Percentiles rank a stretch among this genome's conserved stretches.
Conservation (phyloP, 2,888 invertebrate species). For the Bedellia somnulentella region DNA sequence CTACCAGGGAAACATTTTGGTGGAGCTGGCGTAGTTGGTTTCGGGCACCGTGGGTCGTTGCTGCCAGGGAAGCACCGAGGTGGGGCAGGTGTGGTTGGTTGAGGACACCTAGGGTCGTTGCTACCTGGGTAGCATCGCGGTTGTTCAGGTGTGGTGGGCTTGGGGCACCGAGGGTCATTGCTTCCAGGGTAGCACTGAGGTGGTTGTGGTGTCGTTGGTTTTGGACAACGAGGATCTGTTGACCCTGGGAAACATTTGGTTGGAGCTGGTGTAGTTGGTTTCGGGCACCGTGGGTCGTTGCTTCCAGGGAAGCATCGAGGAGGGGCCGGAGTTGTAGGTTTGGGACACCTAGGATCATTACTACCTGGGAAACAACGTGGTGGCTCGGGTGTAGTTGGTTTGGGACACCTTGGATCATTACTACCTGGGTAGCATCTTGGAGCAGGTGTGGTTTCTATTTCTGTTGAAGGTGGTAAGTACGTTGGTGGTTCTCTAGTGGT, state of each 20-base stretch:
- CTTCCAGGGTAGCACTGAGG: conserved; percentile 19
- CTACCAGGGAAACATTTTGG: conserved; percentile 15
- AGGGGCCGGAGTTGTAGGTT: conserved; percentile 15
- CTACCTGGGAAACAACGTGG: conserved; percentile 12
- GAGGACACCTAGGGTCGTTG: conserved; percentile 16
- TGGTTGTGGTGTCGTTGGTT: conserved; percentile 12
- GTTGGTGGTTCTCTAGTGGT: conserved; percentile 14
- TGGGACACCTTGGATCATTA: conserved; percentile 15
- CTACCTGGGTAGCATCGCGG: conserved; percentile 12
- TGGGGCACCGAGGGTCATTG: conserved; percentile 10
- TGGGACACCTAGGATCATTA: conserved; percentile 8
- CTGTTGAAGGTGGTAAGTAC: not conserved
- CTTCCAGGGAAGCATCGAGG: conserved; percentile 21
- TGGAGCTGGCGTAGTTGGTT: conserved; percentile 14
- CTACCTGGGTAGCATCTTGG: conserved; percentile 16
- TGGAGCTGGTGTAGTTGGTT: conserved; percentile 12
- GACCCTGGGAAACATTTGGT: conserved; percentile 13
- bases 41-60: conserved; percentile 19
- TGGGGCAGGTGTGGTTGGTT: conserved; percentile 19
- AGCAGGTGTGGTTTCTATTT: conserved; percentile 5
- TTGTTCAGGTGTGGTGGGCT: conserved; percentile 10
- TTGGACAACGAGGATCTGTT: conserved; percentile 13
- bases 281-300: conserved; percentile 12
- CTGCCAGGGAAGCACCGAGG: conserved; percentile 21
- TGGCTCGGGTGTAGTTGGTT: conserved; percentile 14